Conservation (phyloP, 2,113 vertebrate species). For the Regulus satrapa region DNA sequence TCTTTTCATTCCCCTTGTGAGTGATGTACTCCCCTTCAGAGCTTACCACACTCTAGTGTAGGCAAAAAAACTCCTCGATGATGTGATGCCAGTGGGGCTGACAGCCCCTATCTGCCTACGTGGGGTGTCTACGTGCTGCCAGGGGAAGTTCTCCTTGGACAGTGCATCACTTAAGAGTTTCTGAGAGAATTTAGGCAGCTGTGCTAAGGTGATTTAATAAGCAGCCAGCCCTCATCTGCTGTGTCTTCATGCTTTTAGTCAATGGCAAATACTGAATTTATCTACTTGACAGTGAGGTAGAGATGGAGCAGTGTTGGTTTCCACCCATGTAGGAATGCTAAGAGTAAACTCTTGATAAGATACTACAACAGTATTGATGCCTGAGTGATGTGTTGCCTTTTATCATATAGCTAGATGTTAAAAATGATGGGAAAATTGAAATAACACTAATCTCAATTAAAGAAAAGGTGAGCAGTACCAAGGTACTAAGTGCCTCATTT, state of each 20-base stretch:
- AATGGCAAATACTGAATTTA: not conserved
- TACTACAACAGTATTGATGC: not conserved
- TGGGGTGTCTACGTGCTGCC: not conserved
- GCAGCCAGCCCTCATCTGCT: not conserved
- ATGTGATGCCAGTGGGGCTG: not conserved
- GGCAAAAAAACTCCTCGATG: fast-evolving
- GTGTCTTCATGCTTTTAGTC: not conserved
- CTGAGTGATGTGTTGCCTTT: not conserved
- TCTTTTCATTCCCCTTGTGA: not conserved
- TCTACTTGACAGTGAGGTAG: not conserved
- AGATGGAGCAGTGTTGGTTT: not conserved
- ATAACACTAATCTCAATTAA: not conserved
- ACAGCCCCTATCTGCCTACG: not conserved
- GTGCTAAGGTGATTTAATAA: not conserved
- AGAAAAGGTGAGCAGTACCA: not conserved
- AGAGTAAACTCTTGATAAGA: not conserved
- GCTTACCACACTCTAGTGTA: not conserved
- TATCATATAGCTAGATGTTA: not conserved
- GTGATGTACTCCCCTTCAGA: not conserved
- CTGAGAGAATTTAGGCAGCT: not conserved
- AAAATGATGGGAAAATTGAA: not conserved
- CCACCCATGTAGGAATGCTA: not conserved
- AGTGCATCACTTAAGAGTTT: not conserved
- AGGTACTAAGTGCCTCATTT: not conserved
- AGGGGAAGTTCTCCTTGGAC: not conserved